Evolutionary conservation across 2,113 vertebrate species (phyloP).

Genomic region (Mustela lutreola): DNA sequence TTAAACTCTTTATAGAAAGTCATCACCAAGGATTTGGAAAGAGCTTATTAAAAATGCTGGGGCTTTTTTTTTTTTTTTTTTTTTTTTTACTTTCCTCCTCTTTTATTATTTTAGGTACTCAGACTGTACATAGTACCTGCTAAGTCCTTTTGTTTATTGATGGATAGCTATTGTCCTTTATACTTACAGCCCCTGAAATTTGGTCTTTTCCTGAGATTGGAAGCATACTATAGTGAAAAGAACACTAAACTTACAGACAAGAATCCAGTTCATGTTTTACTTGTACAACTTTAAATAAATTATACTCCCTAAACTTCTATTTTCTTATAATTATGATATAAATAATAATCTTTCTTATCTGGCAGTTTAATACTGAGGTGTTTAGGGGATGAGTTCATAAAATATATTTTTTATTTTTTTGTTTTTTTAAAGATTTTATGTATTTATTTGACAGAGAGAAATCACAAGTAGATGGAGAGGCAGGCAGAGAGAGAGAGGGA

Average conservation of each 20-base stretch:
- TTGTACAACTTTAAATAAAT: constrained; percentile 15
- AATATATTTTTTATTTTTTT: background rate
- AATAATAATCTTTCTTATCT: background rate
- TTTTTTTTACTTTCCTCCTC: background rate
- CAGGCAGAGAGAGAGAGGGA: no score
- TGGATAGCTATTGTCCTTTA: background rate
- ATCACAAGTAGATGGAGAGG: no score
- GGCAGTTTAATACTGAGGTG: background rate
- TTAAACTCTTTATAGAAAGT: constrained; percentile 1
- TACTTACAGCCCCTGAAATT: background rate
- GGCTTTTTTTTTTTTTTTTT: background rate
- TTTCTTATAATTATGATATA: constrained; percentile 17
- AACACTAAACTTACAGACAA: background rate
- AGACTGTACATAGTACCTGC: background rate
- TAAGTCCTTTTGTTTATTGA: background rate
- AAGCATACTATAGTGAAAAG: background rate
- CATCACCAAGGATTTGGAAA: background rate
- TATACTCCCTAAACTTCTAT: background rate
- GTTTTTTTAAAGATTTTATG: no score
- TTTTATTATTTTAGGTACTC: background rate
- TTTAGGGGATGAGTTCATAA: background rate
- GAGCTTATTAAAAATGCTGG: background rate
- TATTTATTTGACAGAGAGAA: no score
- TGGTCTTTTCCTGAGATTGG: background rate
- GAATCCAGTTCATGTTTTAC: background rate